Percentiles rank a stretch among this genome's conserved stretches.
These are phyloP conservation scores for Zoanthus sociatus DNA, from an alignment of 92 coral and sea anemone species.

Conservation along the genomic window DNA sequence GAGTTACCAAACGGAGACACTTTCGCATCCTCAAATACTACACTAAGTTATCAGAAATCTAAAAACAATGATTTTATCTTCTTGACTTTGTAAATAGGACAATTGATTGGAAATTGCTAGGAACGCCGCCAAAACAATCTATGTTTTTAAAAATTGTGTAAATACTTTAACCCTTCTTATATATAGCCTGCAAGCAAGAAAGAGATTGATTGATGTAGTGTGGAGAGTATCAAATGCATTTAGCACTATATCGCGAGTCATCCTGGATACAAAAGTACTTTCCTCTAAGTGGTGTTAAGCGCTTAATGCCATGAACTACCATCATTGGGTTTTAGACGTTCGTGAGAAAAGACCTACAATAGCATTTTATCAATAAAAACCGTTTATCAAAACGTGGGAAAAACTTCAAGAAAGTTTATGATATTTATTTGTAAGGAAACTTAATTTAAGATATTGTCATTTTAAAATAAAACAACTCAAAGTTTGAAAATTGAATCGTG, in stretches of 20 bases:
- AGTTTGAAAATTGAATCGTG: slow-evolving; percentile 1
- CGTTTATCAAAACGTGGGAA: slow-evolving; percentile 32
- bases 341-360: slow-evolving; percentile 15
- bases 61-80: neutral
- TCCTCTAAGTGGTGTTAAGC: slow-evolving; percentile 14
- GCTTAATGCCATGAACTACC: neutral
- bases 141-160: slow-evolving; percentile 15
- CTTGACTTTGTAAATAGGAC: slow-evolving; percentile 32
- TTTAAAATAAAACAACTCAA: slow-evolving; percentile 27
- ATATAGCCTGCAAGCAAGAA: neutral
- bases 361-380: neutral
- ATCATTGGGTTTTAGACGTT: slow-evolving; percentile 6
- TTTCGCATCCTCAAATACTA: slow-evolving; percentile 31
- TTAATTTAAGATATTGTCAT: slow-evolving; percentile 31
- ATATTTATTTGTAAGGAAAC: slow-evolving; percentile 47
- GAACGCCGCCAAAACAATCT: slow-evolving; percentile 4
- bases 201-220: neutral
- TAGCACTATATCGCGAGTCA: slow-evolving; percentile 32
- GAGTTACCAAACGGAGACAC: slow-evolving; percentile 22
- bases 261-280: slow-evolving; percentile 27
- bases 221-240: slow-evolving; percentile 31
- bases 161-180: slow-evolving; percentile 12
- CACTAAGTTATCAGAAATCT: slow-evolving; percentile 24
- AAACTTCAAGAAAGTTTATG: slow-evolving; percentile 36
- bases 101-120: slow-evolving; percentile 15